A percentile compares a stretch with the other conserved stretches of the same genome.
These are phyloP conservation scores for Monopterus albus DNA, from an alignment of 2,113 vertebrate genomes.

Conservation along the genomic window DNA sequence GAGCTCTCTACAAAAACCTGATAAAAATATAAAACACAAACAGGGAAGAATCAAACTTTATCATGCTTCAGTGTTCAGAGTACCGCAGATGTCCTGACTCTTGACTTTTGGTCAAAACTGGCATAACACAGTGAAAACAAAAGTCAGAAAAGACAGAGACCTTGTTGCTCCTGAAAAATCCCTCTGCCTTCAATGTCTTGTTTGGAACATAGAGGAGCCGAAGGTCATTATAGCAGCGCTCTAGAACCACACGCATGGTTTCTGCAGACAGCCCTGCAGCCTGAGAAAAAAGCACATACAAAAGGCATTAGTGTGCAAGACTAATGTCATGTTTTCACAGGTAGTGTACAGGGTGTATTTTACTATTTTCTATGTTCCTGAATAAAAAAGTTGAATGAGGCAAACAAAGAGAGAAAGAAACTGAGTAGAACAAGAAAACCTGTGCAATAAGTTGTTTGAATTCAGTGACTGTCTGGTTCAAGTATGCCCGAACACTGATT, in stretches of 20 bases:
- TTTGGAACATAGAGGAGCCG: conserved; percentile 91
- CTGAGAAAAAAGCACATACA: conserved; percentile 79
- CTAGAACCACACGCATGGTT: conserved; percentile 94
- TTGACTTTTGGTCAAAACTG: neutral
- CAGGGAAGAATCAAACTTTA: neutral
- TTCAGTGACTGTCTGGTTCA: conserved; percentile 95
- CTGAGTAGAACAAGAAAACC: conserved; percentile 76
- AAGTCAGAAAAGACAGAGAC: conserved; percentile 72
- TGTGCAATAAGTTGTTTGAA: conserved; percentile 98
- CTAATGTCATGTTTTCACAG: neutral
- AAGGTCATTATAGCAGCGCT: conserved; percentile 97
- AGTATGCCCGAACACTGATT: conserved; percentile 93
- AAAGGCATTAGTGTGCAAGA: neutral
- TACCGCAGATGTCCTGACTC: too few species aligned
- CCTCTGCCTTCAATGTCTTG: conserved; percentile 97
- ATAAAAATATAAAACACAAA: neutral
- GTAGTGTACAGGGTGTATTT: neutral
- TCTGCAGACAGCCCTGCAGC: conserved; percentile 88
- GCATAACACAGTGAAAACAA: neutral
- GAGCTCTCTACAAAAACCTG: conserved; percentile 98
- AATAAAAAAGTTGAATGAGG: neutral
- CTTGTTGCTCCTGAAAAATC: conserved; percentile 99
- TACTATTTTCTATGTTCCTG: neutral
- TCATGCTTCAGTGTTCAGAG: too few species aligned
- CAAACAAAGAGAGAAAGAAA: neutral